phyloP scores from a whole-genome alignment of 2,888 invertebrate species.

The Dasypolia templi region DNA sequence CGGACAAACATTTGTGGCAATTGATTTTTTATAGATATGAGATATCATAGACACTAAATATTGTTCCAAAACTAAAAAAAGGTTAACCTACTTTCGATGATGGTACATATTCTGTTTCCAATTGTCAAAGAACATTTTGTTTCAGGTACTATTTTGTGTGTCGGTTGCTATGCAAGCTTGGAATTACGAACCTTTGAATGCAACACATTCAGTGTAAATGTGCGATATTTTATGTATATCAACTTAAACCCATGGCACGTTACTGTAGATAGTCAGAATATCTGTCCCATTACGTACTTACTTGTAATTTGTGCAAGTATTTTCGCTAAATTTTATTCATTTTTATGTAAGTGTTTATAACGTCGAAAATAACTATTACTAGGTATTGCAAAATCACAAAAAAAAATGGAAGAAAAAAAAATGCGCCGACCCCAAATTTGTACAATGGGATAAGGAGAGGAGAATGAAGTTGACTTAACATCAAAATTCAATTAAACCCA shows the following conservation, averaged over 20 bases:
- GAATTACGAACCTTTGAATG: slow-evolving; percentile 30
- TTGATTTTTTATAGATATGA: too few relatives aligned
- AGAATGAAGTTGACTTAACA: too few relatives aligned
- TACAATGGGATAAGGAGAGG: too few relatives aligned
- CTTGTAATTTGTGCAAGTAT: not conserved
- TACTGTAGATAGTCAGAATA: slow-evolving; percentile 2
- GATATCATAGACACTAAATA: not conserved
- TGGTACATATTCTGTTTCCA: slow-evolving; percentile 1
- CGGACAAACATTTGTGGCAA: too few relatives aligned
- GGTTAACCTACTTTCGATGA: slow-evolving; percentile 1
- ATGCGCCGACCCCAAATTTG: too few relatives aligned
- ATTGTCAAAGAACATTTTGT: slow-evolving; percentile 10
- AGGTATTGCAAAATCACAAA: not conserved
- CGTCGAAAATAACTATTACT: not conserved
- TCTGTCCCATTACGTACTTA: not conserved
- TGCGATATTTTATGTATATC: slow-evolving; percentile 12
- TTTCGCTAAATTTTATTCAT: not conserved
- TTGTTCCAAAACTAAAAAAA: not conserved
- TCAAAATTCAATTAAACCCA: too few relatives aligned
- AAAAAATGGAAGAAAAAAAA: too few relatives aligned
- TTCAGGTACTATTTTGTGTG: slow-evolving; percentile 2
- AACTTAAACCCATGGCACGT: slow-evolving; percentile 18
- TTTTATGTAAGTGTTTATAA: too few relatives aligned
- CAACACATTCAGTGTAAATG: slow-evolving; percentile 7
- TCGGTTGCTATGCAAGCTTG: not conserved